Base-by-base conservation (phyloP, 2,797 vertebrate genomes). In the Pteronotus mesoamericanus region DNA sequence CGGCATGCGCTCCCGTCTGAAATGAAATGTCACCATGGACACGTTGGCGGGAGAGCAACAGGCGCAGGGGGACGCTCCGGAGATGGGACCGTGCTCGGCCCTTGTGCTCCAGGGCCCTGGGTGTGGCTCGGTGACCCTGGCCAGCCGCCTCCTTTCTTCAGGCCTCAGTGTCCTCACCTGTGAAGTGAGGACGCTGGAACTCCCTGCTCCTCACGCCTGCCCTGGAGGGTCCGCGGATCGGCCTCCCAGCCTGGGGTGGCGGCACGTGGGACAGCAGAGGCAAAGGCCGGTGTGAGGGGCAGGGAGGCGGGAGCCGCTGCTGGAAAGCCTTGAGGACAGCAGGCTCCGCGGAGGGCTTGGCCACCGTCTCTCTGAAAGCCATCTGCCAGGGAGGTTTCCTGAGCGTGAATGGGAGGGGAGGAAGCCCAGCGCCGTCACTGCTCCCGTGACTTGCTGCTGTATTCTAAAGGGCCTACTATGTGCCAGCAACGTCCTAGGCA, bases 321-420 rank as follows among this genome's bases (percentile, higher is more conserved):
- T 0, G 59, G 29, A 37, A 53, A 75, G 10, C 51, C 26, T 9
- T 1, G 82, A 64, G 53, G 4, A 1, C 42, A 29, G 5, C 0
- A 0, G 15, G 51, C 11, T 12, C 53, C 0, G 0, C 1, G 3
- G 59, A 0, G 1, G 37, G 9, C 61, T 19, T 6, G 75, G 46
- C 64, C 48, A 5, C 48, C 4, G 0, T 37, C 26, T 32, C 39
- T 42, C 51, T 34, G 83, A 19, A 75, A 4, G 11, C 7, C 21
- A 42, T 39, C 57, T 18, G 12, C 34, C 15, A 0, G 26, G 64
- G 37, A 55, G 37, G 32, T 9, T 44, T 71, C 80, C 89, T 84
- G 61, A 37, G 82, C 2, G 0, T n/a, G 37, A n/a, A 14, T 42
- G 79, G 42, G 22, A 11, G 18, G 21, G 34, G 24, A 6, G 53